Conservation (phyloP, 2,113 vertebrate species). For the Myodes glareolus region DNA sequence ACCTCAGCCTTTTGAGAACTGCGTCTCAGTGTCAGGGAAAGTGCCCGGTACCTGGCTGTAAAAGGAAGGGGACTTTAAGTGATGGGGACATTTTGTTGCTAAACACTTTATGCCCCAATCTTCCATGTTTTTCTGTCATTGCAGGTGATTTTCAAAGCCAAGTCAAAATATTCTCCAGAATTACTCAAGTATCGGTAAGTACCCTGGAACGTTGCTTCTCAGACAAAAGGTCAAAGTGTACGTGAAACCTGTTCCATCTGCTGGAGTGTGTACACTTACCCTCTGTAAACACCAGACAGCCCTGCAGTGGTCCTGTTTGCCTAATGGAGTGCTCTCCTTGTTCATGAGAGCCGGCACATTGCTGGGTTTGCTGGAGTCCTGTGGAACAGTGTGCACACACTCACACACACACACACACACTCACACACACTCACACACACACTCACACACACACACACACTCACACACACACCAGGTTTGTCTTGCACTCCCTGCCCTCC, state of each 20-base stretch:
- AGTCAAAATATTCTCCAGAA: slow-evolving; percentile 95
- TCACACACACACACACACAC: not conserved
- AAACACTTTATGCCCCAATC: not conserved
- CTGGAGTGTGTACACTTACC: too few relatives aligned
- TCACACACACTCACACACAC: not conserved
- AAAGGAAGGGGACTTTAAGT: not conserved
- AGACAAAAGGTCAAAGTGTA: not conserved
- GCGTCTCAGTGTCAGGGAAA: not conserved
- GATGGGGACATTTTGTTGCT: fast-evolving
- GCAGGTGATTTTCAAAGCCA: slow-evolving; percentile 97
- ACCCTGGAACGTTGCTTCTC: not conserved
- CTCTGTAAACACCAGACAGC: not conserved
- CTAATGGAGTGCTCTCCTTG: too few relatives aligned
- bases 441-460: not conserved
- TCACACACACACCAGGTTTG: not conserved
- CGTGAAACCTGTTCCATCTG: fast-evolving
- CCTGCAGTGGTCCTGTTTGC: not conserved
- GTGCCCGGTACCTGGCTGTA: fast-evolving
- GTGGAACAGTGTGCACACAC: not conserved
- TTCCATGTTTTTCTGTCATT: slow-evolving; percentile 60
- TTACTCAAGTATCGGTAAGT: slow-evolving; percentile 94
- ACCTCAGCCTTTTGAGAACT: not conserved
- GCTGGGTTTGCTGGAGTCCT: not conserved
- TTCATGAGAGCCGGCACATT: not conserved
- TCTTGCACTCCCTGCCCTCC: not conserved